Conservation (phyloP, 2,888 invertebrate species). For the Synanthedon tipuliformis region DNA sequence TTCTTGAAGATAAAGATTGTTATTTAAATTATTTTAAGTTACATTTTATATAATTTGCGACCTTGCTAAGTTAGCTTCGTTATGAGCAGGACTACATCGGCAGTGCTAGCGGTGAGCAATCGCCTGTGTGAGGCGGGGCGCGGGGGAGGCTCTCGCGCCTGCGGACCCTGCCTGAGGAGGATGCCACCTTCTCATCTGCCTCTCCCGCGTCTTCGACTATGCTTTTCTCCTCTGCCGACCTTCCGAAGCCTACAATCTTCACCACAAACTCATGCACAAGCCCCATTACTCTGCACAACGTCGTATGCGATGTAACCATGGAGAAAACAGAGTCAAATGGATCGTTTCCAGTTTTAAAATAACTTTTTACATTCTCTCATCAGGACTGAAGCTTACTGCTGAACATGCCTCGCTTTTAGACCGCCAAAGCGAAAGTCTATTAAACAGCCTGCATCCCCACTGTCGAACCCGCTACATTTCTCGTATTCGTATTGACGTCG, state of each 20-base stretch:
- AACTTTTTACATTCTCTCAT: no score
- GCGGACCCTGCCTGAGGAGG: conserved; percentile 59
- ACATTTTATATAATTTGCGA: no score
- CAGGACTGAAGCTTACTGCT: no score
- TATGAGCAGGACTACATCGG: conserved; percentile 59
- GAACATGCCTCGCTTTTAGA: no score
- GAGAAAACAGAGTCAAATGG: not conserved
- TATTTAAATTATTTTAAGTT: no score
- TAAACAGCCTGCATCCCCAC: no score
- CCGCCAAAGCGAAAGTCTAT: no score
- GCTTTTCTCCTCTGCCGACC: not conserved
- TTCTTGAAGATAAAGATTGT: no score
- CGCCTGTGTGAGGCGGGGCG: conserved; percentile 64
- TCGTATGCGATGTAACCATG: not conserved
- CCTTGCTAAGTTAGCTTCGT: not conserved
- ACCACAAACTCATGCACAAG: not conserved
- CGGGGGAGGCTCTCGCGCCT: conserved; percentile 65
- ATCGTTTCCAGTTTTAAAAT: not conserved
- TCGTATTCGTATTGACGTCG: no score
- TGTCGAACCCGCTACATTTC: no score
- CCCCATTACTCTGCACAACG: not conserved
- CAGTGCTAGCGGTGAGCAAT: conserved; percentile 60
- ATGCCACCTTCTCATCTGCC: conserved; percentile 33
- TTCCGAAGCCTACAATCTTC: not conserved
- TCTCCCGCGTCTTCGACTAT: conserved; percentile 35